A percentile compares a stretch with the other conserved stretches of the same genome.
Conservation (phyloP, 2,113 vertebrate species). For the Phasianus colchicus region DNA sequence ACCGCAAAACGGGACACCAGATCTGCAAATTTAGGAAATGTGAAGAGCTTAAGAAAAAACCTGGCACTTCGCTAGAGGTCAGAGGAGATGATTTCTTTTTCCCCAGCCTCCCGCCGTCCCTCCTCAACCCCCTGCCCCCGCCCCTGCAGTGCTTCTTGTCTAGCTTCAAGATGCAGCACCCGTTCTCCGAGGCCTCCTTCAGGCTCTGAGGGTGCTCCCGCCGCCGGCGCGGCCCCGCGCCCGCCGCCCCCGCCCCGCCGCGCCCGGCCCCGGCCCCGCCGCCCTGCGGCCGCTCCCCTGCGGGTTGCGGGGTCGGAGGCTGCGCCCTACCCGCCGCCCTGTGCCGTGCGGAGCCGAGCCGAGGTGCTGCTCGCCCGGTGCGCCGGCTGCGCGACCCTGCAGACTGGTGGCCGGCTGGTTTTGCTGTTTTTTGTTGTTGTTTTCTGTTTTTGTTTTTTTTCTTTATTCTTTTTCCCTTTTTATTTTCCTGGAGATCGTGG, state of each 20-base stretch:
- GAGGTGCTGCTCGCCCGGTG: neutral
- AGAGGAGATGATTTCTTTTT: slow-evolving; percentile 88
- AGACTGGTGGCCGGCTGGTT: slow-evolving; percentile 8
- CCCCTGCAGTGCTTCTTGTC: slow-evolving; percentile 79
- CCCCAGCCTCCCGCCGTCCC: slow-evolving; percentile 76
- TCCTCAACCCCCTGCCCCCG: slow-evolving; percentile 75
- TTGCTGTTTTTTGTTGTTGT: neutral
- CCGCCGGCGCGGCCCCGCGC: neutral
- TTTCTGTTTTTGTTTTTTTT: neutral
- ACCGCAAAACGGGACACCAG: slow-evolving; percentile 99
- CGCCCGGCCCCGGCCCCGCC: neutral
- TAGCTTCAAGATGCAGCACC: slow-evolving; percentile 76
- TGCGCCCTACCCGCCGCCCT: neutral
- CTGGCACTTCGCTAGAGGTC: slow-evolving; percentile 96
- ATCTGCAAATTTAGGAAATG: slow-evolving; percentile 99
- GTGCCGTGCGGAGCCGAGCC: neutral
- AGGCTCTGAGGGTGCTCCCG: slow-evolving; percentile 57
- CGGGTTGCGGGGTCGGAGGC: too few species aligned
- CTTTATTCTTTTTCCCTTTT: too few species aligned
- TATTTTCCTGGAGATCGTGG: neutral
- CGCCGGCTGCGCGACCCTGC: neutral
- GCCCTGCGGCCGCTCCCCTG: neutral
- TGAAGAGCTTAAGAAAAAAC: slow-evolving; percentile 99
- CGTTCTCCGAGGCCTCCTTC: slow-evolving; percentile 74
- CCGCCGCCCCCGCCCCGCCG: neutral